phyloP scores from a whole-genome alignment of 2,797 vertebrate genomes.

The Centroberyx gerrardi region DNA sequence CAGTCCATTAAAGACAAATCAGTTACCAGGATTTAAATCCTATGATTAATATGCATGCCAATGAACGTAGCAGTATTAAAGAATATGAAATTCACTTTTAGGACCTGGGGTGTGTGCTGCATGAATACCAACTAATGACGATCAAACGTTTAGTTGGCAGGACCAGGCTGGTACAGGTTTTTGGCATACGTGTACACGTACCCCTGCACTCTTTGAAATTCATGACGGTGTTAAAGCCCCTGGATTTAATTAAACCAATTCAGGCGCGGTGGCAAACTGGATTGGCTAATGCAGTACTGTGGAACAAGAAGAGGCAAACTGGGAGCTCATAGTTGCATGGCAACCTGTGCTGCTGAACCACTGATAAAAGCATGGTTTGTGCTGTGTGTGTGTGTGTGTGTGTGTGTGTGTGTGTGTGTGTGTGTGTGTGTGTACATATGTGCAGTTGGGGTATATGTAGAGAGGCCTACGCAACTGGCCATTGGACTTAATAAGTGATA shows the following conservation, averaged over 20 bases:
- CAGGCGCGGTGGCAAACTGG: constrained; percentile 72
- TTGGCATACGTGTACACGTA: constrained; percentile 61
- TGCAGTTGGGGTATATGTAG: neutral
- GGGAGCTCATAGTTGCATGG: constrained; percentile 67
- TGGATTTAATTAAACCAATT: constrained; percentile 84
- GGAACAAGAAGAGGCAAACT: constrained; percentile 71
- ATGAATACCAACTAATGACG: constrained; percentile 81
- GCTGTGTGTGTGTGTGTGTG: constrained; percentile 27
- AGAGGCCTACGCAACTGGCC: too few species aligned
- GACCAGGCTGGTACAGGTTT: constrained; percentile 65
- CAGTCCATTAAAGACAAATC: constrained; percentile 79
- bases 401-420: neutral
- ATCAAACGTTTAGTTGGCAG: constrained; percentile 78
- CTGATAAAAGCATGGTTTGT: constrained; percentile 63
- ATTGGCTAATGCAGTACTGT: constrained; percentile 71
- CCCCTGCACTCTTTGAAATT: constrained; percentile 79
- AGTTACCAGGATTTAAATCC: constrained; percentile 66
- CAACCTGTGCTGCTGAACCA: constrained; percentile 53
- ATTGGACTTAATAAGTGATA: too few species aligned
- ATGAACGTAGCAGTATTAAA: constrained; percentile 71
- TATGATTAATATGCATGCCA: constrained; percentile 75
- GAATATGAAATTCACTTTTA: constrained; percentile 68
- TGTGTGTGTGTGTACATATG: neutral
- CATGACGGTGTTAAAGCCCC: constrained; percentile 76
- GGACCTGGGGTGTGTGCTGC: constrained; percentile 60